phyloP scores from a whole-genome alignment of 1,140 invertebrate species.

The Monomorium pharaonis region DNA sequence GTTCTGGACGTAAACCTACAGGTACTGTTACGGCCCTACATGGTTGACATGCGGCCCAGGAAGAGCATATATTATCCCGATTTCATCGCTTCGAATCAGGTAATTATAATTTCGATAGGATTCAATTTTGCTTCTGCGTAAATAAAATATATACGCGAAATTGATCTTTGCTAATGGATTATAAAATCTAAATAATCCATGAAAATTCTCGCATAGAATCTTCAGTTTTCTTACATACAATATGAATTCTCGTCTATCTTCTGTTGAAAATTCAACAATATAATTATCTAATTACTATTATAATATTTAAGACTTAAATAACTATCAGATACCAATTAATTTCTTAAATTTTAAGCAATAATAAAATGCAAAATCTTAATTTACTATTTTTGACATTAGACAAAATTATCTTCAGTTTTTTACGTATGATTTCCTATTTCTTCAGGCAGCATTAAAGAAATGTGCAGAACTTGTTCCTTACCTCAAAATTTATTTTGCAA shows the following conservation, averaged over 20 bases:
- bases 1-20: slow-evolving; percentile 91
- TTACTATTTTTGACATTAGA: background rate
- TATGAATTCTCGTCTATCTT: background rate
- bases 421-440: background rate
- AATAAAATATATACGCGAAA: background rate
- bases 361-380: background rate
- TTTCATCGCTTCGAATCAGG: slow-evolving; percentile 98
- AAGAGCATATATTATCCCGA: slow-evolving; percentile 95
- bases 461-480: background rate
- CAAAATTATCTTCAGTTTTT: background rate
- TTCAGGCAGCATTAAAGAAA: background rate
- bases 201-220: background rate
- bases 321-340: no score
- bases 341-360: no score
- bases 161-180: background rate
- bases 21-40: slow-evolving; percentile 90
- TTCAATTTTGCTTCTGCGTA: background rate
- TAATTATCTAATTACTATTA: background rate
- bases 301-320: no score
- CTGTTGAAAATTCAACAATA: background rate
- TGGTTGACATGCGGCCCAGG: slow-evolving; percentile 91
- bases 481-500: background rate
- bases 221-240: slow-evolving; percentile 32
- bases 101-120: slow-evolving; percentile 75
- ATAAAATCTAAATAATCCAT: background rate